These are phyloP conservation scores for Macquaria ambigua DNA, from an alignment of 2,113 vertebrate species.

Conservation along the genomic window DNA sequence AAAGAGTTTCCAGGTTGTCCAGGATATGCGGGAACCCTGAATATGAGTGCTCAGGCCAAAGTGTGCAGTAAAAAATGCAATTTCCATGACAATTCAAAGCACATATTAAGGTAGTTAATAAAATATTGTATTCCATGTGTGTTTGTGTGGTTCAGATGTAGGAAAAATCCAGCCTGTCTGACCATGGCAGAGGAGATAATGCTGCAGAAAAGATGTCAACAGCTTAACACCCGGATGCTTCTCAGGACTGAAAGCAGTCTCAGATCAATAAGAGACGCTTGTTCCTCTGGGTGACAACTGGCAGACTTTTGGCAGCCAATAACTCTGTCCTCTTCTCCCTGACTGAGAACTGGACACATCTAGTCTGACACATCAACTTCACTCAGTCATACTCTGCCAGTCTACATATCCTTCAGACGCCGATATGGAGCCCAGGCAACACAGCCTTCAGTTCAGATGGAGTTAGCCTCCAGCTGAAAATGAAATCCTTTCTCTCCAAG, in stretches of 20 bases:
- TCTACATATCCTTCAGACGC: constrained; percentile 14
- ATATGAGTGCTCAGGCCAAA: background rate
- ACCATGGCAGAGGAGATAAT: constrained; percentile 5
- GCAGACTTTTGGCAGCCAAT: constrained; percentile 16
- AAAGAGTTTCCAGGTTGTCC: background rate
- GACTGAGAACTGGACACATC: constrained; percentile 38
- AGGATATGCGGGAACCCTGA: background rate
- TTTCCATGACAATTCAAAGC: background rate
- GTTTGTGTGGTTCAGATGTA: background rate
- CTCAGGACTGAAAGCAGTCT: background rate
- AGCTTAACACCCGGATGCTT: background rate
- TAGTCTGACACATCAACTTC: constrained; percentile 35
- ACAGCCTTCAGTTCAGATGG: constrained; percentile 43
- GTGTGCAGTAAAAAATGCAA: background rate
- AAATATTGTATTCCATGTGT: background rate
- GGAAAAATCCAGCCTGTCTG: background rate
- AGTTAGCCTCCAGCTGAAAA: background rate
- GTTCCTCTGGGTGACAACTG: background rate
- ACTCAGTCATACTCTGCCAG: constrained; percentile 28
- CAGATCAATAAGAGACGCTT: background rate
- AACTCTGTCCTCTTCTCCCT: constrained; percentile 2
- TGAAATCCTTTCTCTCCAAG: background rate
- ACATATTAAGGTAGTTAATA: background rate
- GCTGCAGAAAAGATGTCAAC: constrained; percentile 1
- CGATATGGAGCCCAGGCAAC: constrained; percentile 60